Base-by-base conservation (phyloP, 2,888 invertebrate species). In the Atherix ibis region DNA sequence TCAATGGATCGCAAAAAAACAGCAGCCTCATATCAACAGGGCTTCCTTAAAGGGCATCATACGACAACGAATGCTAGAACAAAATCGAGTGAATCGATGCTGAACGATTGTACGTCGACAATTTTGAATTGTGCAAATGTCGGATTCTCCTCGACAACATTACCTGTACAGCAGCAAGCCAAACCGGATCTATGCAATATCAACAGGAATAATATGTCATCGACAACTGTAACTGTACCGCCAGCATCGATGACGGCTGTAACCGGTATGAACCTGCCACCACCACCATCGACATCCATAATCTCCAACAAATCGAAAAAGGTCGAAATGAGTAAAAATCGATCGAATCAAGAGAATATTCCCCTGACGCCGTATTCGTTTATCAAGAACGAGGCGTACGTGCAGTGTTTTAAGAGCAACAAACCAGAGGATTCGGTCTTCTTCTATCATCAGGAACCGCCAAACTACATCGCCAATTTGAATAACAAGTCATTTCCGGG, bases 41-140 rank as follows among this genome's bases (percentile, higher is more conserved):
- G 35, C 30, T 31, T 40, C 9, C 18, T 26, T 8, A 34, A 31
- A 17, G 30, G 25, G 18, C 26, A 26, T 25, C n/a, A n/a, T 28
- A 35, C 36, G n/a, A 32, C 32, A 19, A 33, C 14, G 15, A 37
- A 24, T 24, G 18, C 26, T 17, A 10, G 13, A 13, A 26, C 9
- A 16, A 33, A 35, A 26, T 17, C 34, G 26, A 13, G 28, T 15
- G 48, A 48, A 35, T 44, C 48, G 29, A 48, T 56, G 38, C 43
- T 59, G 29, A 60, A 58, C 37, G 60, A 58, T 34, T 58, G 58
- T 46, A 47, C 58, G 22, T 53, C 53, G 24, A 57, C 56, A 27
- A 49, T 59, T 45, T 46, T 58, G 31, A 55, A 58, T 44, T 58
- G 59, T 45, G 51, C 58, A 38, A 53, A 50, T 38, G 46, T 48